Percentiles rank a stretch among this genome's conserved stretches.
Conservation (phyloP, 2,888 invertebrate species). For the Acanthosepion esculentum region DNA sequence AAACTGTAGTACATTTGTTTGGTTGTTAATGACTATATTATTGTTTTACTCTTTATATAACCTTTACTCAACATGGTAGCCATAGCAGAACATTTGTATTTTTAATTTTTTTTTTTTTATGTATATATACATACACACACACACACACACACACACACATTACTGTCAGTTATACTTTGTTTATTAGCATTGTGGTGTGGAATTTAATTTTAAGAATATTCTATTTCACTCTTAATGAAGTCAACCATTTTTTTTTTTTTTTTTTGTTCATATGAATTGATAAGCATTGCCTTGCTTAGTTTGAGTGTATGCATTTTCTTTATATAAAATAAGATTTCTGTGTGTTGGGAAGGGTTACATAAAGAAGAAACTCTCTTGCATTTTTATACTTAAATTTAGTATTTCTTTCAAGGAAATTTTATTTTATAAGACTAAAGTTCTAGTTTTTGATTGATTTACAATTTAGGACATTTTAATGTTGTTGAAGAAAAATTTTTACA, state of each 20-base stretch:
- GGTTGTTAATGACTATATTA: slow-evolving; percentile 34
- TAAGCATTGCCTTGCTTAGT: background rate
- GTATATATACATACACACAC: too few species aligned
- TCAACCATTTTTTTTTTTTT: background rate
- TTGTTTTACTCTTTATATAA: background rate
- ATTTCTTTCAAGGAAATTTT: too few species aligned
- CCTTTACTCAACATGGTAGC: background rate
- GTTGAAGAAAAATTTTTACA: too few species aligned
- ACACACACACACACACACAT: background rate
- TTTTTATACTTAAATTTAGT: too few species aligned
- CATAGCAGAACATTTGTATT: background rate
- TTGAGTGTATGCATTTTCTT: background rate
- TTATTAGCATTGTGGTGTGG: background rate
- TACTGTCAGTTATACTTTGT: background rate
- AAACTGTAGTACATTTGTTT: background rate
- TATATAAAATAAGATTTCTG: too few species aligned
- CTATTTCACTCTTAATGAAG: background rate
- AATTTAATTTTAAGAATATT: background rate
- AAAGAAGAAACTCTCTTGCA: too few species aligned
- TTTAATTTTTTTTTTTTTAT: background rate
- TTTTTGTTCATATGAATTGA: background rate
- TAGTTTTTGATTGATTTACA: too few species aligned
- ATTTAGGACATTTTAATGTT: too few species aligned
- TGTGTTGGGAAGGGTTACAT: too few species aligned
- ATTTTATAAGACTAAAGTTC: too few species aligned